Base-by-base conservation (phyloP, 1,140 invertebrate genomes). In the Solenopsis fugax region DNA sequence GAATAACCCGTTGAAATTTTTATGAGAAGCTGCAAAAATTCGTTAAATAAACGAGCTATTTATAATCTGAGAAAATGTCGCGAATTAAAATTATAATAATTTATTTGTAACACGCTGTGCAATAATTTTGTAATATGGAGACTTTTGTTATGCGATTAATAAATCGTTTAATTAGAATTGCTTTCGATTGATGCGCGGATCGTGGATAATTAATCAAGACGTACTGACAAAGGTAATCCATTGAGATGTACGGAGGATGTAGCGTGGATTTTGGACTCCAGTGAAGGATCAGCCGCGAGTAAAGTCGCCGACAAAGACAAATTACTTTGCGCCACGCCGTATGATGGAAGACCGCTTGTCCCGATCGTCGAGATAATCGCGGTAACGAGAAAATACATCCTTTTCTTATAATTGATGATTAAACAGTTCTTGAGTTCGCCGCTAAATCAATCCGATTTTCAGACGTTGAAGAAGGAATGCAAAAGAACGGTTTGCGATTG, bases 211-310 rank as follows among this genome's bases (percentile, higher is more conserved):
- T 76, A 64, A 58, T 69, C 54, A 56, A 54, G 48, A 21, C 54
- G 65, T 52, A 60, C 45, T 48, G 80, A 50, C 54, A 21, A 86
- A 96, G 96, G 94, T 29, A 97, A 97, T 94, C 95, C 95, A 10
- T 96, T 96, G 95, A 96, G 96, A 91, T 97, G 96, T 85, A 95
- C 95, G 9, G 92, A 94, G 24, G 95, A 95, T 80, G 93, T 96
- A n/a, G 94, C 95, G 58, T 97, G 96, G 96, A 93, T 96, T 41
- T 87, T 96, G 21, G 90, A 96, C 65, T 89, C 95, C 29, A 94
- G 94, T 7, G 89, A 88, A 72, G 89, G 72, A 64, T 95, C 93
- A 13, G 86, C 93, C 84, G 93, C 93, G 0, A 92, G 89, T 4
- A 92, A 95, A 82, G 93, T 97, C 41, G 93, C 91, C 24, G 96